Percentiles rank a stretch among this genome's conserved stretches.
Conservation (phyloP, 2,113 vertebrate species). For the Atrichornis clamosus region DNA sequence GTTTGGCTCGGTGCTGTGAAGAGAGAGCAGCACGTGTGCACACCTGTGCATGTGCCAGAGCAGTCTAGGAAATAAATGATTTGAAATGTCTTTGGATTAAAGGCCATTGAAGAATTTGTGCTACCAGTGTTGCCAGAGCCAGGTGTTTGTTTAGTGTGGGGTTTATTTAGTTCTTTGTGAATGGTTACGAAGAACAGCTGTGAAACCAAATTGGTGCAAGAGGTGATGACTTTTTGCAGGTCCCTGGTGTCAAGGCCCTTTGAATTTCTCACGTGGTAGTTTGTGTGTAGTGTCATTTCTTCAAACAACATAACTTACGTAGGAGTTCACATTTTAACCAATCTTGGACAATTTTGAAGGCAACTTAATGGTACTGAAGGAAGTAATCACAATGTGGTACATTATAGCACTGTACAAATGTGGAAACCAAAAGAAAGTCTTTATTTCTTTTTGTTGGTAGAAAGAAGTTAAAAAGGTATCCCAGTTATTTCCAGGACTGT, state of each 20-base stretch:
- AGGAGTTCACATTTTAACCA: not conserved
- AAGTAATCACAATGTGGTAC: not conserved
- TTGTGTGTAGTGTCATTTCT: not conserved
- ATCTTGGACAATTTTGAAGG: not conserved
- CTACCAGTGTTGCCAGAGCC: not conserved
- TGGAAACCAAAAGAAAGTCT: not conserved
- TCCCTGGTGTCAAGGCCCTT: not conserved
- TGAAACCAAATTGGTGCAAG: not conserved
- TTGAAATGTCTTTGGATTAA: not conserved
- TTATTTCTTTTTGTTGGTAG: not conserved
- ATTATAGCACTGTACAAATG: not conserved
- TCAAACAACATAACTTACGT: accelerated
- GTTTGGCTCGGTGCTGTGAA: not conserved
- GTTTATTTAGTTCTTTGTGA: not conserved
- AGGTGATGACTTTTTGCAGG: not conserved
- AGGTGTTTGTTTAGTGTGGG: not conserved
- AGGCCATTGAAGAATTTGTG: not conserved
- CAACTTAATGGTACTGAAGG: not conserved
- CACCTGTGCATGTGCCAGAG: not conserved
- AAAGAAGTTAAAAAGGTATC: not conserved
- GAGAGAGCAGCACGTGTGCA: accelerated
- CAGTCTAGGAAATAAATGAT: not conserved
- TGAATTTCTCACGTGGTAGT: not conserved
- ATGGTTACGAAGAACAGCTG: not conserved
- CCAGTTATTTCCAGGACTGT: not conserved